Percentiles rank a stretch among this genome's conserved stretches.
phyloP scores from a whole-genome alignment of 1,140 invertebrate species.

The Anagrus nilaparvatae region DNA sequence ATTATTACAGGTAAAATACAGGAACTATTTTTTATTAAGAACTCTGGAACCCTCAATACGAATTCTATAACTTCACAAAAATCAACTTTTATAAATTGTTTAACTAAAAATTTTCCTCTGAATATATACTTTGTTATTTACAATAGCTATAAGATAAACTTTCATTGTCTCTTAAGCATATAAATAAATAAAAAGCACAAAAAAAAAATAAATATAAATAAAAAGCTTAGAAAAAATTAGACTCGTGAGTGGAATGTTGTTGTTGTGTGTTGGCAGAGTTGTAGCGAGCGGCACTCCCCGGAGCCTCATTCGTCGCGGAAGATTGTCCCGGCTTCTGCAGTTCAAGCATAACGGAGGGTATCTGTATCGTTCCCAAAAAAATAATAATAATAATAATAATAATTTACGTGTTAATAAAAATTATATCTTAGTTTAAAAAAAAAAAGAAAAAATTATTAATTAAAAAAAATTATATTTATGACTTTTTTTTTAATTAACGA shows the following conservation, averaged over 20 bases:
- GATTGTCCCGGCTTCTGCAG: conserved; percentile 79
- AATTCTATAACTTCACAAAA: too few relatives aligned
- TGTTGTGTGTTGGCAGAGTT: conserved; percentile 51
- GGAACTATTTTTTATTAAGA: too few relatives aligned
- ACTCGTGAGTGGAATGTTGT: conserved; percentile 42
- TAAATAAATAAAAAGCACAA: conserved; percentile 17
- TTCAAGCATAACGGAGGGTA: conserved; percentile 81
- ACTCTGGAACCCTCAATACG: too few relatives aligned
- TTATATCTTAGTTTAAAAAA: conserved; percentile 4
- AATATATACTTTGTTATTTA: too few relatives aligned
- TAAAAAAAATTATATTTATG: too few relatives aligned
- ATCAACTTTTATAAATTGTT: too few relatives aligned
- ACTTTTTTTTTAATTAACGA: too few relatives aligned
- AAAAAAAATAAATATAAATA: too few relatives aligned
- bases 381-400: conserved; percentile 16
- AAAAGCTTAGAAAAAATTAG: conserved; percentile 41
- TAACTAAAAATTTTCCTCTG: too few relatives aligned
- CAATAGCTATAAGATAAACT: too few relatives aligned
- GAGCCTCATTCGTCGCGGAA: conserved; percentile 72
- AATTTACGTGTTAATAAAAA: conserved; percentile 15
- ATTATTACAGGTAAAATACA: too few relatives aligned
- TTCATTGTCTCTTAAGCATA: conserved; percentile 36
- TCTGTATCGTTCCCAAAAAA: conserved; percentile 42
- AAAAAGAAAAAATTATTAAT: neutral
- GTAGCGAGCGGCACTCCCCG: conserved; percentile 62